Percentiles rank a stretch among this genome's conserved stretches.
Evolutionary conservation across 2,113 vertebrate species (phyloP).

Genomic region (Actenoides lindsayi): DNA sequence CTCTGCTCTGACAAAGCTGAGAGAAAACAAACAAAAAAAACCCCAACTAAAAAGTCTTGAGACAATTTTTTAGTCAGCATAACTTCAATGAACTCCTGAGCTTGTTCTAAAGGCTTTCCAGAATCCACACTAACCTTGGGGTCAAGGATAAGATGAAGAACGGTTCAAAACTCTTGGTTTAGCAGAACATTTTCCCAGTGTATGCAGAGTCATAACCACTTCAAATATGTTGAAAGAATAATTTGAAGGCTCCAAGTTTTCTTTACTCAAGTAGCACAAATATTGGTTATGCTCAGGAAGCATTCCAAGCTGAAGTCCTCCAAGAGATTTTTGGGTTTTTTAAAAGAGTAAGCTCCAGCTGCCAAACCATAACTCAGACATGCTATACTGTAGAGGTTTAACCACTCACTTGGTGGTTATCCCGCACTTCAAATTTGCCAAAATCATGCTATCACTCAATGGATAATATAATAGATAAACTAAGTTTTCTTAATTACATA

Average conservation of each 20-base stretch:
- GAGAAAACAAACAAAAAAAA: not conserved
- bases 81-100: not conserved
- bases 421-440: not conserved
- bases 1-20: not conserved
- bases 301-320: not conserved
- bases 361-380: not conserved
- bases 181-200: not conserved
- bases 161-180: not conserved
- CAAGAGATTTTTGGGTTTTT: not conserved
- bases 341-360: not conserved
- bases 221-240: not conserved
- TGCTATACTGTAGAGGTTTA: not conserved
- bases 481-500: conserved; percentile 32
- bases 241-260: not conserved
- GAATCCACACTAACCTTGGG: not conserved
- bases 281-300: not conserved
- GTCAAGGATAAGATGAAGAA: not conserved
- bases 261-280: not conserved
- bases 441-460: conserved; percentile 37
- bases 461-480: conserved; percentile 34
- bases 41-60: not conserved
- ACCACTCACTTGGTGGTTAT: not conserved
- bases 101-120: not conserved
- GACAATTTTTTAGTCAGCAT: not conserved
- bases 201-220: not conserved